Base-by-base conservation (phyloP, 2,797 vertebrate genomes). In the Hoplostethus mediterraneus region DNA sequence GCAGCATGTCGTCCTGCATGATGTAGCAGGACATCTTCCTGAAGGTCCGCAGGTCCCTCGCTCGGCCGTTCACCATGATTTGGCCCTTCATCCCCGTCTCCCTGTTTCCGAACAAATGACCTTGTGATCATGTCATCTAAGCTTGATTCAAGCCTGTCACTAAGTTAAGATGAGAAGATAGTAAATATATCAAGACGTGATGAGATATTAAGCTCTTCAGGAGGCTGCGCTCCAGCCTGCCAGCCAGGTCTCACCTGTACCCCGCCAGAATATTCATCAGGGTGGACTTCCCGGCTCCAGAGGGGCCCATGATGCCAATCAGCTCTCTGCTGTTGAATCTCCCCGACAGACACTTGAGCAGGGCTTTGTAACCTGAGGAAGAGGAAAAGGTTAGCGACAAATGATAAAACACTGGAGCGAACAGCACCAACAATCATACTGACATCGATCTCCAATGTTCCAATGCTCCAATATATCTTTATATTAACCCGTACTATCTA, bases 11-110 rank as follows among this genome's bases (percentile, higher is more conserved):
- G 0, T 99, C 97, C 91, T 99, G 98, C 98, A 99, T 99, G 91
- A 99, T 99, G 89, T 99, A 99, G 87, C 98, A 99, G 54, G 98
- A 99, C 98, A 99, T 99, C 93, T 99, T 99, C 72, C 98, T 95
- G 92, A 99, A 99, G 33, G 97, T 99, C 67, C 98, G 95, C 81
- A 98, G 94, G 67, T 99, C 97, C 77, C 98, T 91, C 0, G 93
- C 96, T 45, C 94, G 91, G 8, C 97, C 97, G 0, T 99, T 99
- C 70, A 99, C 97, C 85, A 97, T 83, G 85, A 99, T 97, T 88
- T 98, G 96, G 4, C 98, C 98, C 88, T 98, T 98, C 98, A 99
- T 99, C 21, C 98, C 98, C 0, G 96, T 97, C 91, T 99, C 95
- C 90, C 98, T 99, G 90, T 63, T 63, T 61, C 4, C 67, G 45